A percentile compares a stretch with the other conserved stretches of the same genome.
Evolutionary conservation across 2,113 vertebrate genomes (phyloP).

Genomic region (Psittacula cyanocephala): DNA sequence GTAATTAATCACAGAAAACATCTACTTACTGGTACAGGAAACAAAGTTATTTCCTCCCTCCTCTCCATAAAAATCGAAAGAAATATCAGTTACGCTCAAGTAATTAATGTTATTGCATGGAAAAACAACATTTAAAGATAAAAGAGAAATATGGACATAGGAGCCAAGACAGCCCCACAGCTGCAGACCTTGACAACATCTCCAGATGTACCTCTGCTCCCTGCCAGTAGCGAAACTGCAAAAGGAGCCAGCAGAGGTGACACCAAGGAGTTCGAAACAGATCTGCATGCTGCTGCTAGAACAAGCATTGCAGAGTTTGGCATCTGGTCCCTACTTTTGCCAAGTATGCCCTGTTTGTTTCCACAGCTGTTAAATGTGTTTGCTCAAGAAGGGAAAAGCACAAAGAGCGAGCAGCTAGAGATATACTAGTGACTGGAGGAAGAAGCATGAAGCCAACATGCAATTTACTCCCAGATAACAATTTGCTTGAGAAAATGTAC

Average conservation of each 20-base stretch:
- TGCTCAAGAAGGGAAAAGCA: constrained; percentile 47
- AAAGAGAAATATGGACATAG: neutral
- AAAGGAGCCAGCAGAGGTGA: constrained; percentile 60
- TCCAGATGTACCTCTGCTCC: constrained; percentile 61
- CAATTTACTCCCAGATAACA: constrained; percentile 56
- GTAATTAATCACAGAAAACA: neutral
- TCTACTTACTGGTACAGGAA: neutral
- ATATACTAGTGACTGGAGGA: constrained; percentile 14
- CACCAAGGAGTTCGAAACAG: constrained; percentile 64
- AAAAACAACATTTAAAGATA: constrained; percentile 30
- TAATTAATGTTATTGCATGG: neutral
- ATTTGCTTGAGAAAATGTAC: constrained; percentile 58
- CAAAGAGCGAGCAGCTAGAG: constrained; percentile 23
- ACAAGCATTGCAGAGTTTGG: constrained; percentile 58
- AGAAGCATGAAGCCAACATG: constrained; percentile 38
- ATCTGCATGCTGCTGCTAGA: constrained; percentile 34
- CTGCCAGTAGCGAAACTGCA: constrained; percentile 46
- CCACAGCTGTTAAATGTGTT: constrained; percentile 75
- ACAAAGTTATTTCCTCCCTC: neutral
- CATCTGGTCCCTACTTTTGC: constrained; percentile 75
- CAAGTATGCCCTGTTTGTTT: constrained; percentile 77
- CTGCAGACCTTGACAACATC: constrained; percentile 39
- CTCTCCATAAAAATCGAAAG: rapidly evolving
- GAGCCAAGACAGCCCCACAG: constrained; percentile 25
- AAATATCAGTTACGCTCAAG: neutral